Evolutionary conservation across 2,113 vertebrate genomes (phyloP).

Genomic region (Lota lota): DNA sequence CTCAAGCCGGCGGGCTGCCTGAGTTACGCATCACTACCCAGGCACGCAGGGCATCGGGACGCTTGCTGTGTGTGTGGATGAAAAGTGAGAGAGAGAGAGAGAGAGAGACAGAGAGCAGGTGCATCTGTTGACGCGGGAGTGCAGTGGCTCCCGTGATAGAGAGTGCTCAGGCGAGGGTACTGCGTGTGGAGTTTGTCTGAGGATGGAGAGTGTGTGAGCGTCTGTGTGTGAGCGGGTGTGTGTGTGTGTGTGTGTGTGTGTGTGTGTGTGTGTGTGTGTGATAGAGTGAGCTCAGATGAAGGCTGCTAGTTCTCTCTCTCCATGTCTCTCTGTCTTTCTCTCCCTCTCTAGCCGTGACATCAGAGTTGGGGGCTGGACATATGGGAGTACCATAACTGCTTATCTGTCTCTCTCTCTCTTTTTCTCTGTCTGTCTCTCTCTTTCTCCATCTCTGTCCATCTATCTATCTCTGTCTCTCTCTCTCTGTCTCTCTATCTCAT

Average conservation of each 20-base stretch:
- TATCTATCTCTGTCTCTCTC: constrained; percentile 19
- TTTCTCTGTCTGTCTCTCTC: constrained; percentile 32
- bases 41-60: constrained; percentile 9
- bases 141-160: too few species aligned
- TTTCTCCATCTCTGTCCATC: background rate
- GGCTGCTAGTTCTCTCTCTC: constrained; percentile 78
- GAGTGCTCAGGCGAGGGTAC: too few species aligned
- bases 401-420: constrained; percentile 8
- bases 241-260: background rate
- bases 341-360: constrained; percentile 73
- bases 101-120: too few species aligned
- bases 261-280: constrained; percentile 17
- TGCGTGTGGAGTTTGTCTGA: too few species aligned
- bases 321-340: constrained; percentile 18
- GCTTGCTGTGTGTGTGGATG: background rate
- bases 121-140: too few species aligned
- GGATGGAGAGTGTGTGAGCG: background rate
- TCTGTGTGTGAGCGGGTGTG: background rate
- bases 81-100: constrained; percentile 11
- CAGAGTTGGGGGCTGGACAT: constrained; percentile 62
- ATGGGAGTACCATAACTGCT: constrained; percentile 23
- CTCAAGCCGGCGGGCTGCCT: background rate
- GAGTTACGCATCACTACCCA: constrained; percentile 10
- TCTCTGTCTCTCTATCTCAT: constrained; percentile 19
- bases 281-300: constrained; percentile 58